These are phyloP conservation scores for Haliclona indistincta DNA, from an alignment of 37 sponge, comb jelly and placozoan species.

Conservation along the genomic window DNA sequence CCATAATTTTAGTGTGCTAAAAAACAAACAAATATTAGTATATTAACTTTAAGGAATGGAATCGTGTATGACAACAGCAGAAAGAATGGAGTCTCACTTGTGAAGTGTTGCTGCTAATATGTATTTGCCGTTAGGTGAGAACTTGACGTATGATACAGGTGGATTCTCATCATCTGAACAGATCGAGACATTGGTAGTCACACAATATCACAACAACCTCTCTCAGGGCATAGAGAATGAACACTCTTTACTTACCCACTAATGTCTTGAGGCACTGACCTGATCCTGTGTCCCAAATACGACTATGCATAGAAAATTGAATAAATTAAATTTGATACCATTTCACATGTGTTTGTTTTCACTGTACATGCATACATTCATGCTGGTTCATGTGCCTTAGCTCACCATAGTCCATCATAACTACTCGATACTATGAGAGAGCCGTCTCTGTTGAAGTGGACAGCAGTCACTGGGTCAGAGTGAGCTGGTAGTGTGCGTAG, in stretches of 20 bases:
- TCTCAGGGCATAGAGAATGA: too few relatives aligned
- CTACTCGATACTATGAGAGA: slow-evolving; percentile 95
- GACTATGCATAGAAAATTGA: slow-evolving; percentile 55
- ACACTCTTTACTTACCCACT: slow-evolving; percentile 52
- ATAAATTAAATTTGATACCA: not conserved
- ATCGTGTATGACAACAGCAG: too few relatives aligned
- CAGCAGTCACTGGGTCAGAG: slow-evolving; percentile 99
- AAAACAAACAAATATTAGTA: slow-evolving; percentile 10
- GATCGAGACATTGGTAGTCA: not conserved
- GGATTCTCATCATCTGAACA: slow-evolving; percentile 92
- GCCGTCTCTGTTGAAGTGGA: slow-evolving; percentile 97
- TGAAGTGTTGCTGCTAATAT: slow-evolving; percentile 94
- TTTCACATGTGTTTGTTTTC: not conserved
- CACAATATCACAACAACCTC: too few relatives aligned
- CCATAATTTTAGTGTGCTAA: slow-evolving; percentile 93
- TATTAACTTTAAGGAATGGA: not conserved
- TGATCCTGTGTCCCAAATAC: slow-evolving; percentile 98
- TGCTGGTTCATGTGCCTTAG: not conserved
- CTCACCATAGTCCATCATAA: slow-evolving; percentile 95
- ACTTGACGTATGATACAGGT: slow-evolving; percentile 97
- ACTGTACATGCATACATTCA: not conserved
- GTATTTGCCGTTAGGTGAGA: slow-evolving; percentile 99
- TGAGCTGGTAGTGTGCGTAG: slow-evolving; percentile 90
- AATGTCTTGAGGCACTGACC: slow-evolving; percentile 98
- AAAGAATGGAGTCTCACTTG: slow-evolving; percentile 71